phyloP scores from a whole-genome alignment of 1,140 invertebrate species.

The Littorina saxatilis region DNA sequence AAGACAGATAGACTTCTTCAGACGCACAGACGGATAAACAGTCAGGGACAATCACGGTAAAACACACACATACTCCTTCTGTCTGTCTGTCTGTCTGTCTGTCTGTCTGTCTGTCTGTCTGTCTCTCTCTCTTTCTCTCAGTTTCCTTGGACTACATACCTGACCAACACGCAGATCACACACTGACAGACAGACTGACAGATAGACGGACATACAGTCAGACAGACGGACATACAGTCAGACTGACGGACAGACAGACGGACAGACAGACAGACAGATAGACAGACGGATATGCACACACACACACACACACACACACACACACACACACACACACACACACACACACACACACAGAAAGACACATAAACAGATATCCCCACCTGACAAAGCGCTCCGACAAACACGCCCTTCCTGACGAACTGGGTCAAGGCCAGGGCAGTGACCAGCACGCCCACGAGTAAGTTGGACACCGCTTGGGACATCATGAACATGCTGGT shows the following conservation, averaged over 20 bases:
- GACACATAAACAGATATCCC: too few species aligned
- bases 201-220: too few species aligned
- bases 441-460: neutral
- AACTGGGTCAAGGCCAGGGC: neutral
- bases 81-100: neutral
- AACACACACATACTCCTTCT: neutral
- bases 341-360: too few species aligned
- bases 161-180: too few species aligned
- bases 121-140: too few species aligned
- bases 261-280: too few species aligned
- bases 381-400: neutral
- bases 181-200: neutral
- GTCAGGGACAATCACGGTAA: neutral
- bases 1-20: neutral
- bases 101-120: too few species aligned
- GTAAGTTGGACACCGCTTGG: neutral
- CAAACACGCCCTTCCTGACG: neutral
- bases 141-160: too few species aligned
- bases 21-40: neutral
- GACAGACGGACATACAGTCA: too few species aligned
- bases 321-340: too few species aligned
- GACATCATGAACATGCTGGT: neutral
- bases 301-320: neutral
- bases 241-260: too few species aligned
- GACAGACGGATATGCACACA: too few species aligned